phyloP scores from a whole-genome alignment of 2,888 invertebrate species.

The Rotaria magnacalcarata region DNA sequence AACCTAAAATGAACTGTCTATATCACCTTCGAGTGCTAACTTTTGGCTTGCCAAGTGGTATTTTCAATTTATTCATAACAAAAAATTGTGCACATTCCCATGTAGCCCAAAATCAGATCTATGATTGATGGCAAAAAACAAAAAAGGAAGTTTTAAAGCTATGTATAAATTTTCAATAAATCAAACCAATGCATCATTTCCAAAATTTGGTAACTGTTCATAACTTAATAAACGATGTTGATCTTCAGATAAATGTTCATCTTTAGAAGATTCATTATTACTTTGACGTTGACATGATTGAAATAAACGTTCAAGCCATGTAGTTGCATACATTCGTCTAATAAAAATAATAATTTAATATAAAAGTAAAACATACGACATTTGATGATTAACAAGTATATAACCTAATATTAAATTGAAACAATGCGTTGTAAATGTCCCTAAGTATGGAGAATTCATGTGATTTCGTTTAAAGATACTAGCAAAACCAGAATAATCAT shows the following conservation, averaged over 20 bases:
- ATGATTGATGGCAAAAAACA: not conserved
- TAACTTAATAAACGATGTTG: slow-evolving; percentile 3
- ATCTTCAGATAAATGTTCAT: not conserved
- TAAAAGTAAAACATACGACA: slow-evolving; percentile 52
- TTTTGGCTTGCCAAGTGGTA: slow-evolving; percentile 85
- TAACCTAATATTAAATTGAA: slow-evolving; percentile 57
- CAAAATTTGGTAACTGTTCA: slow-evolving; percentile 35
- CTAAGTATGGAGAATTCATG: slow-evolving; percentile 52
- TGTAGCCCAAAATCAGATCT: slow-evolving; percentile 71
- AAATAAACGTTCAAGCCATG: slow-evolving; percentile 55
- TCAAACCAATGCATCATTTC: slow-evolving; percentile 34
- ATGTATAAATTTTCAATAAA: not conserved
- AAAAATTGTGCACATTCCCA: slow-evolving; percentile 86
- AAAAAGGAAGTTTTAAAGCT: too few species aligned
- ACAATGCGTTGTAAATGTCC: slow-evolving; percentile 58
- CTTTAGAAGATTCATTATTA: slow-evolving; percentile 48
- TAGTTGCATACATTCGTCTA: slow-evolving; percentile 51
- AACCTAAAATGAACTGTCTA: too few species aligned
- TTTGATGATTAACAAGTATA: slow-evolving; percentile 53
- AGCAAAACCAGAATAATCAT: slow-evolving; percentile 37
- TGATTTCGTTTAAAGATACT: slow-evolving; percentile 49
- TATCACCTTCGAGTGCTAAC: slow-evolving; percentile 64
- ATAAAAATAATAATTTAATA: too few species aligned
- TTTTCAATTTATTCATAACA: slow-evolving; percentile 78
- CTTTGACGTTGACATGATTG: slow-evolving; percentile 51